These are phyloP conservation scores for Cirrhinus molitorella DNA, from an alignment of 2,797 vertebrate genomes.

Conservation along the genomic window DNA sequence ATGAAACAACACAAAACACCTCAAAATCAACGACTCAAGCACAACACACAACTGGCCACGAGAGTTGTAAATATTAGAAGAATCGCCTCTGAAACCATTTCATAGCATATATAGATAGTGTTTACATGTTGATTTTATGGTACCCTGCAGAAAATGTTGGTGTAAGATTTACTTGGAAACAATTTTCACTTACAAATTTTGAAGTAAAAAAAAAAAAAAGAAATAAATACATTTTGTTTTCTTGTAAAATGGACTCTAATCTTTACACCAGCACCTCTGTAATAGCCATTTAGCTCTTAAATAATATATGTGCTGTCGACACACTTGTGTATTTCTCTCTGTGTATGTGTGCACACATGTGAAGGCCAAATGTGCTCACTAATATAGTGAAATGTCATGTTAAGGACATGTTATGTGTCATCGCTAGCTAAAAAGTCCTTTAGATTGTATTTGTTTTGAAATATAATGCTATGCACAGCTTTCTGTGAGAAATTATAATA, in stretches of 20 bases:
- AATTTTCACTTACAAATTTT: neutral
- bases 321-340: neutral
- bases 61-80: too few relatives aligned
- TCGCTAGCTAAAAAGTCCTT: neutral
- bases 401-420: neutral
- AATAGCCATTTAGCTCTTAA: slow-evolving; percentile 79
- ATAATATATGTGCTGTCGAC: slow-evolving; percentile 80
- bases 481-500: too few relatives aligned
- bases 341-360: neutral
- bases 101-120: too few relatives aligned
- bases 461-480: neutral
- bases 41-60: neutral
- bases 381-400: neutral
- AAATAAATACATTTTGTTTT: too few relatives aligned
- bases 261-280: slow-evolving; percentile 71
- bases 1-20: neutral
- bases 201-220: neutral
- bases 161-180: neutral
- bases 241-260: neutral
- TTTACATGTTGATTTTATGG: neutral
- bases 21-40: neutral
- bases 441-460: neutral
- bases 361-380: neutral
- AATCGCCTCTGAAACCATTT: neutral
- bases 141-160: too few relatives aligned